Base-by-base conservation (phyloP, 2,797 vertebrate genomes). In the Setipinna tenuifilis region DNA sequence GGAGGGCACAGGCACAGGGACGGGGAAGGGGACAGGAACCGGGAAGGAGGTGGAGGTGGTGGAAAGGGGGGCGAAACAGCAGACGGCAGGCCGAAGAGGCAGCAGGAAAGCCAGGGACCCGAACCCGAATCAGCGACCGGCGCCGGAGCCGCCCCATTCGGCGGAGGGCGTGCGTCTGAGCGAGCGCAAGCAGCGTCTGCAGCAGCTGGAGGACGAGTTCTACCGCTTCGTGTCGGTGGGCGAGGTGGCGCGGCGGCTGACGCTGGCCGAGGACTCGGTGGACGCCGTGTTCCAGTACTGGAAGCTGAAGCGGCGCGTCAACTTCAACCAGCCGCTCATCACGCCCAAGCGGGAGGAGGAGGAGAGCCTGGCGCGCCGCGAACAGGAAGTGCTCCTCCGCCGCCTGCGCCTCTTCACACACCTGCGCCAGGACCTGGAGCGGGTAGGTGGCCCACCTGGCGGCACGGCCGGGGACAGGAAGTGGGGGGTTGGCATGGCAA, bases 341-440 rank as follows among this genome's bases (percentile, higher is more conserved):
- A 98, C 98, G 19, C 98, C 98, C 89, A 98, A 97, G 93, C 97
- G 96, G 90, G 98, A 99, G 0, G 98, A 99, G 90, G 98, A 99
- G 94, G 98, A 99, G 93, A 98, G 98, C 92, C 95, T 99, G 91
- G 98, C 98, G 0, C 97, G 98, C 80, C 95, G 95, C 31, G 98
- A 99, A 91, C 98, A 99, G 91, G 98, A 99, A 31, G 97, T 98
- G 88, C 96, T 99, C 87, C 96, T 98, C 88, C 93, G 97, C 21
- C 94, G 98, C 85, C 93, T 99, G 90, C 97, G 98, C 94, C 98
- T 99, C 88, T 99, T 99, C 94, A 99, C 98, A 0, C 98, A 99
- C 91, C 96, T 99, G 85, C 95, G 98, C 0, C 98, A 99, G 93
- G 98, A 99, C 94, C 95, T 99, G 91, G 98, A 99, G 95, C 94